Percentiles rank a stretch among this genome's conserved stretches.
phyloP scores from a whole-genome alignment of 2,888 invertebrate genomes.

The Drosophila mercatorum region DNA sequence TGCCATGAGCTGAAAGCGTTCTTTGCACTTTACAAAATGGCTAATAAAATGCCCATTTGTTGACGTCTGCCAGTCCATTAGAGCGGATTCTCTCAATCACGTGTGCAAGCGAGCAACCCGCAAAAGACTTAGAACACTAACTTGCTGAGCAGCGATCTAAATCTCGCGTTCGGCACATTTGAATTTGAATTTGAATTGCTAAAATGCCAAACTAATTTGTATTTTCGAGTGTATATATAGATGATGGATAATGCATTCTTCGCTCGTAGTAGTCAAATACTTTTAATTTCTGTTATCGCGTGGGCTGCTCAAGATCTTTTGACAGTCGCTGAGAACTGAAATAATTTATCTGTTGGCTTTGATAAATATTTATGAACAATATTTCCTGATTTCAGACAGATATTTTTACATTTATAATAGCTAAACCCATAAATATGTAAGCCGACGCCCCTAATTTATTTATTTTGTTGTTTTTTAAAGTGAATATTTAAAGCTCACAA shows the following conservation, averaged over 20 bases:
- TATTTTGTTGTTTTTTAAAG: not conserved
- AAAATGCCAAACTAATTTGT: constrained; percentile 52
- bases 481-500: not conserved
- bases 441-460: not conserved
- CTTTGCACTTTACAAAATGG: constrained; percentile 20
- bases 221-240: constrained; percentile 14
- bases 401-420: not conserved
- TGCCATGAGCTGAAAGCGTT: constrained; percentile 7
- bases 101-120: constrained; percentile 28
- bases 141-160: constrained; percentile 38
- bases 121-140: constrained; percentile 61
- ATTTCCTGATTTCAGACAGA: not conserved
- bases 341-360: not conserved
- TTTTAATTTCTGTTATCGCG: not conserved
- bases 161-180: constrained; percentile 37
- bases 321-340: not conserved
- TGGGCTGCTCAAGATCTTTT: constrained; percentile 7
- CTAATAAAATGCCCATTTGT: constrained; percentile 63
- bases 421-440: not conserved
- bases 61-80: constrained; percentile 21
- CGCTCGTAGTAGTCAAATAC: not conserved
- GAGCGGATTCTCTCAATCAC: constrained; percentile 28
- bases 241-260: constrained; percentile 37
- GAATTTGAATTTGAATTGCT: constrained; percentile 51
- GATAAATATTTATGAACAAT: constrained; percentile 2